Evolutionary conservation across 2,888 invertebrate genomes (phyloP), one percentile per base, ranked within the genome.

Genomic region (Anarsia innoxiella): DNA sequence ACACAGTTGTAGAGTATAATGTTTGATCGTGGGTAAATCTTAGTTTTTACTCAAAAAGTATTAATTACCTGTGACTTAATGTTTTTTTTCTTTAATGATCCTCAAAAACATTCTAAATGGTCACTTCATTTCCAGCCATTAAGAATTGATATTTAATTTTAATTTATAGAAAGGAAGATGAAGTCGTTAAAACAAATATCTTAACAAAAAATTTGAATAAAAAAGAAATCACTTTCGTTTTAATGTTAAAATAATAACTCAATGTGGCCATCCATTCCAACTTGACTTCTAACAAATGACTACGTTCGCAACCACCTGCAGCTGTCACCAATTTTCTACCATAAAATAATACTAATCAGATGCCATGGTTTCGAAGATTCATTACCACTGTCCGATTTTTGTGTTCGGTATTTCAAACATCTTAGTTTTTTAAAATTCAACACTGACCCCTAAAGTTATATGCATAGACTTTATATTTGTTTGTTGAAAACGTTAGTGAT

Each of bases 341-440:
- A 56, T 59, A 57, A 64, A 66, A 61, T 59, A 66, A 65, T 59
- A 68, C 66, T 64, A 70, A 76, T 75, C 61, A 60, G 61, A 60
- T 66, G 53, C 57, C 61, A 59, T 61, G 63, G 65, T 64, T 57
- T 56, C 59, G 48, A 69, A 70, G 64, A 76, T 70, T 72, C 67
- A 75, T 75, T 74, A 66, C 66, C 52, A 60, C 52, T 54, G 59
- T 57, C 56, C 56, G 54, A 56, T 51, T 56, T n/a, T 53, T 39
- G 40, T 51, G 42, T 42, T 42, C 49, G 51, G 49, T 43, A 56
- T 58, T 58, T 53, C 39, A 13, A 37, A 12, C 34, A 33, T 37
- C 29, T 33, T 41, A 33, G 36, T 29, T 33, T 10, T 12, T 11
- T 8, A 12, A 30, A 25, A 40, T 15, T 30, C 23, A 30, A 64